Evolutionary conservation across 2,113 vertebrate species (phyloP), one percentile per base, ranked within the genome.

Genomic region (Sarotherodon lohbergeri): DNA sequence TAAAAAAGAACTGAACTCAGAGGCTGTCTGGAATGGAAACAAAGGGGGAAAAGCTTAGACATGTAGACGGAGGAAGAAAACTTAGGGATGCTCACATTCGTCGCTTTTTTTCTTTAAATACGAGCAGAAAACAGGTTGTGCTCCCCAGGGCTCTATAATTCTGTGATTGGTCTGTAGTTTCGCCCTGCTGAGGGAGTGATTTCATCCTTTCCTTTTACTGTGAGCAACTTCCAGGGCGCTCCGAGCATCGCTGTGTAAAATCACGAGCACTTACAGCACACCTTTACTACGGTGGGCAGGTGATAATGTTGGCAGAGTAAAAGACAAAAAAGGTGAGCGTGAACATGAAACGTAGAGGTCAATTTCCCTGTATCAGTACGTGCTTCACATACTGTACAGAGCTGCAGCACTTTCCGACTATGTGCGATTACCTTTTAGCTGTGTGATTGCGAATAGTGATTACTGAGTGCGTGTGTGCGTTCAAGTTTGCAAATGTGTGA

Each of bases 291-390:
- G 6, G 85, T 12, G 24, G 92, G 84, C n/a, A 85, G 90, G 91
- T 87, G 89, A 92, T 95, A 91, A 95, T 94, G 90, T 84, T 43
- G 80, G 86, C 79, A 59, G 88, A 88, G 88, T 68, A 50, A 87
- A 68, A 92, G 90, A 94, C 91, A 86, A 84, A 92, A 90, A 89
- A 91, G 88, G 88, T 86, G 90, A 88, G 86, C 6, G n/a, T 43
- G 82, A 93, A 91, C 91, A 87, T 55, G 88, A 48, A 89, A 87
- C 16, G n/a, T 86, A 92, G 94, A 94, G 95, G 95, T 95, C 94
- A 91, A 89, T 84, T 90, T 78, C 81, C 85, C 91, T 92, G 90
- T 89, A 90, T 84, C 22, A 39, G 61, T 88, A 92, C 92, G 89
- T 94, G 93, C 90, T 90, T 66, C 88, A 90, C 92, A 93, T 94